Conservation (phyloP, 2,797 vertebrate species). For the Gadopsis marmoratus region DNA sequence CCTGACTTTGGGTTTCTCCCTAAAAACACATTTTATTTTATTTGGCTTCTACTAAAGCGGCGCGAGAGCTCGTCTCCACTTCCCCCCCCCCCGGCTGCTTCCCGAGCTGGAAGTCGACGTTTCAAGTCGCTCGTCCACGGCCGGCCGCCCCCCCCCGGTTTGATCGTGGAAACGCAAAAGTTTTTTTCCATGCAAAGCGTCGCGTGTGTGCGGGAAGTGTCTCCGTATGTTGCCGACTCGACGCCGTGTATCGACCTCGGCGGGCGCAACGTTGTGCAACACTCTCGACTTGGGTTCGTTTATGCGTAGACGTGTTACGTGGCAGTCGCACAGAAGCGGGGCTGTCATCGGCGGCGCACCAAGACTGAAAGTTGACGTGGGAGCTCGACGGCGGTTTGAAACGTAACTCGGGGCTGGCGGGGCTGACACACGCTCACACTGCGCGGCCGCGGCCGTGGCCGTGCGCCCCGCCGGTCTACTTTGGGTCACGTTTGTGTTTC, state of each 20-base stretch:
- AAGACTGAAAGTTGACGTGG: constrained; percentile 54
- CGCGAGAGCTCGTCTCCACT: constrained; percentile 6
- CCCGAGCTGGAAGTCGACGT: constrained; percentile 38
- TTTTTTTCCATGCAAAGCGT: constrained; percentile 9
- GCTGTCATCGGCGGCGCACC: constrained; percentile 67
- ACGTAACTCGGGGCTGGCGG: background rate
- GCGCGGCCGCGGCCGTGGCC: accelerated
- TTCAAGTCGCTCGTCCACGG: constrained; percentile 9
- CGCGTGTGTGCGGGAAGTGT: background rate
- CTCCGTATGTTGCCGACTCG: accelerated
- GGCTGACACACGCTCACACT: accelerated
- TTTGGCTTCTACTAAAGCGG: background rate
- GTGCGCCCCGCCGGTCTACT: background rate
- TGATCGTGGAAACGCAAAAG: background rate
- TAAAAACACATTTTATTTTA: no score
- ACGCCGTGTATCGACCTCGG: background rate
- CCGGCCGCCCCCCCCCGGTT: constrained; percentile 32
- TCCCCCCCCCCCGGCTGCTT: constrained; percentile 49
- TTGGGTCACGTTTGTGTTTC: background rate
- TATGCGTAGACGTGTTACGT: constrained; percentile 86
- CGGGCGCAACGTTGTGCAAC: constrained; percentile 48
- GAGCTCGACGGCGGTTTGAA: background rate
- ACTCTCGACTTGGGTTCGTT: constrained; percentile 58
- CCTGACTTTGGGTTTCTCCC: background rate
- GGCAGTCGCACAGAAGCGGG: constrained; percentile 82